A percentile compares a stretch with the other conserved stretches of the same genome.
phyloP scores from a whole-genome alignment of 1,140 invertebrate species.

The Ephestia elutella region DNA sequence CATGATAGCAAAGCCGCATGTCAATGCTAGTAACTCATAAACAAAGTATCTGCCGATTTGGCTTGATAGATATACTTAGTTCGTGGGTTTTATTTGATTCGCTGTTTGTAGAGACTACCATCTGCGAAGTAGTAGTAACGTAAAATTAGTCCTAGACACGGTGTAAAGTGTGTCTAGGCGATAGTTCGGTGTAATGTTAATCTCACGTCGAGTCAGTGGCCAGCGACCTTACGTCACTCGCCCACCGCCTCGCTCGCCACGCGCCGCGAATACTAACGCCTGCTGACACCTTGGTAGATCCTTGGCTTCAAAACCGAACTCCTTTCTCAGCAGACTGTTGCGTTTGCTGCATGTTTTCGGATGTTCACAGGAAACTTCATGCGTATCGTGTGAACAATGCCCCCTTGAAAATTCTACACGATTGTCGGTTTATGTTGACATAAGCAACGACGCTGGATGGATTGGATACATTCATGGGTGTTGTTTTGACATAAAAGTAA shows the following conservation, averaged over 20 bases:
- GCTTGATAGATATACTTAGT: no score
- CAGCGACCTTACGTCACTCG: constrained; percentile 69
- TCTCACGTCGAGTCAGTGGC: constrained; percentile 63
- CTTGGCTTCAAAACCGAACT: constrained; percentile 73
- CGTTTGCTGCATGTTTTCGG: constrained; percentile 51
- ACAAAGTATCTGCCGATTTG: no score
- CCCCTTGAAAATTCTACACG: background rate
- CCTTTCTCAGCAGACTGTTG: constrained; percentile 66
- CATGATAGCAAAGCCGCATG: no score
- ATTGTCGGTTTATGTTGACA: constrained; percentile 1
- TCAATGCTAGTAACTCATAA: no score
- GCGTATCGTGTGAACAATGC: background rate
- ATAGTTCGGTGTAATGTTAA: constrained; percentile 34
- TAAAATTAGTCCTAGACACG: background rate
- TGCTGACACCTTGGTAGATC: constrained; percentile 67
- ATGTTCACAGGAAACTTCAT: background rate
- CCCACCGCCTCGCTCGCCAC: constrained; percentile 50
- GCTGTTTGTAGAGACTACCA: no score
- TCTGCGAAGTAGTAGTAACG: background rate
- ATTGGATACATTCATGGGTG: background rate
- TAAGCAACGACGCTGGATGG: background rate
- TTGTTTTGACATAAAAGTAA: background rate
- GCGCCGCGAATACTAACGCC: constrained; percentile 68
- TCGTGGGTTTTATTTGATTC: no score
- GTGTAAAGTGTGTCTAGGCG: constrained; percentile 8